Evolutionary conservation across 2,888 invertebrate species (phyloP), one percentile per base, ranked within the genome.

Genomic region (Stenodera caucasica): DNA sequence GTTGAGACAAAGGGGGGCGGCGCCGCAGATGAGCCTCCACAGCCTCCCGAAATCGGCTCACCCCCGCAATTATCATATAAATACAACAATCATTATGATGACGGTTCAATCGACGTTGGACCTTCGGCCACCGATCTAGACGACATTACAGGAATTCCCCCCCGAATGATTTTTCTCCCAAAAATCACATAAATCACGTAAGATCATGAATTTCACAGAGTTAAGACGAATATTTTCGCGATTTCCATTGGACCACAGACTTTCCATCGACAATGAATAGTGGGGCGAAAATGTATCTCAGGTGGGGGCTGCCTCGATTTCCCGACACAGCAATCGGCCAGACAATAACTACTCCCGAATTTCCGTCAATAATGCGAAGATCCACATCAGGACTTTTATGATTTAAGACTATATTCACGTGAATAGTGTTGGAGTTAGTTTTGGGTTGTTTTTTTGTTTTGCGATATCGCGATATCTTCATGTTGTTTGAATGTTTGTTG

Each of bases 1-100:
- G 77, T 76, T 77, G 76, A 78, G 75, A 78, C 78, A 78, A 77
- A 75, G 72, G 75, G 64, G 67, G 79, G 79, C 77, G 79, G 70
- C 70, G 71, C 66, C 45, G 52, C 57, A 62, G 62, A 62, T 61
- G 53, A 33, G 12, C 32, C 51, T 37, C 30, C 49, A 52, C 60
- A 63, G 57, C 60, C 55, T 62, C 62, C 59, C 53, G 30, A 45
- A 52, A 1, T 18, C 37, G 9, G 15, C 15, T 15, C 37, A 40
- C 37, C 37, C 37, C 37, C 18, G 2, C 37, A 40, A 40, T 40
- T 40, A 40, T 40, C 37, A 15, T 35, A 40, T 40, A 40, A 40
- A 40, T 40, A 40, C 15, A 18, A 9, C 15, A 7, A 18, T 40
- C 37, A 18, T 40, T 40, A 40, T 8, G 37, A 15, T 40, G 37